Conservation (phyloP, 2,797 vertebrate species). For the Rhinophrynus dorsalis region DNA sequence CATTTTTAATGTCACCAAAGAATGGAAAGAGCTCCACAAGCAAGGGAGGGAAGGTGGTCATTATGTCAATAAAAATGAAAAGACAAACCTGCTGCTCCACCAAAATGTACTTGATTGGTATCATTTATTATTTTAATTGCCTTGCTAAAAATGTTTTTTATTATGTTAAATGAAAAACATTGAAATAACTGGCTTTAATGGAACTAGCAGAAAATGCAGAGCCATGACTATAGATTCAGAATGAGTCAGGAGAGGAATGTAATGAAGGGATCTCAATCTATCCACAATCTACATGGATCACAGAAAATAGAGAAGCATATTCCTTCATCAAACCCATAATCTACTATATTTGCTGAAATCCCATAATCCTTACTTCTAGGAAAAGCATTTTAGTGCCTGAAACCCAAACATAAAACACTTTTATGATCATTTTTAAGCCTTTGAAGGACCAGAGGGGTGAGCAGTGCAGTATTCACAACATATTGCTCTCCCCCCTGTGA, state of each 20-base stretch:
- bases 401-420: background rate
- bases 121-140: too few species aligned
- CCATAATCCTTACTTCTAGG: background rate
- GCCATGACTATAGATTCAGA: too few species aligned
- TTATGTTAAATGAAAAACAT: slow-evolving; percentile 22
- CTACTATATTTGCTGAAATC: slow-evolving; percentile 3
- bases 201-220: background rate
- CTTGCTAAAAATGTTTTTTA: too few species aligned
- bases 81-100: slow-evolving; percentile 53
- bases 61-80: background rate
- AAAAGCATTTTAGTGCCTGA: background rate
- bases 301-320: background rate
- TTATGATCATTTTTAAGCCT: too few species aligned
- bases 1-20: too few species aligned
- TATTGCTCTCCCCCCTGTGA: too few species aligned
- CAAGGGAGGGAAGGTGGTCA: too few species aligned
- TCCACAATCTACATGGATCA: background rate
- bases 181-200: background rate
- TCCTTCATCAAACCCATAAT: background rate
- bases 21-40: too few species aligned
- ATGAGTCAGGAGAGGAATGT: background rate
- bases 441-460: too few species aligned
- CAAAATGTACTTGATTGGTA: slow-evolving; percentile 29
- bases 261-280: background rate
- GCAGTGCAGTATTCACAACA: too few species aligned